Conservation (phyloP, 1,140 invertebrate genomes). For the Danaus plexippus region DNA sequence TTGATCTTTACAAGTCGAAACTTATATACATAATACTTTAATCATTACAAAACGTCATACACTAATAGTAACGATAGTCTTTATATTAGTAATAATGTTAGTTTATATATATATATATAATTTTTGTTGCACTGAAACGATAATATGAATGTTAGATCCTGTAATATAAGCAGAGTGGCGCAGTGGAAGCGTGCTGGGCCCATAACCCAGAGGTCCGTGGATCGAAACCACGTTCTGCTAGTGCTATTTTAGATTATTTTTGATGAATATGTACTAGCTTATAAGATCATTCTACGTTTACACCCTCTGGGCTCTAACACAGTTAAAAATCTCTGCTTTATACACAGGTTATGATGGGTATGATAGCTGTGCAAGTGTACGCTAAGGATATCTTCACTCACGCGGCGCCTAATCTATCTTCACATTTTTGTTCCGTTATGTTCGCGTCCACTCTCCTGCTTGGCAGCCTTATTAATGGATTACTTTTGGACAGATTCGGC, state of each 20-base stretch:
- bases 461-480: constrained; percentile 30
- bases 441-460: constrained; percentile 38
- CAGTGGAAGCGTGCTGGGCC: constrained; percentile 40
- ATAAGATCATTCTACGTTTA: too few relatives aligned
- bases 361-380: constrained; percentile 54
- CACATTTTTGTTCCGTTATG: constrained; percentile 50
- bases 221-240: constrained; percentile 40
- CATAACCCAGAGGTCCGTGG: constrained; percentile 40
- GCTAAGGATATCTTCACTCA: constrained; percentile 44
- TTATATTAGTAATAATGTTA: too few relatives aligned
- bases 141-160: too few relatives aligned
- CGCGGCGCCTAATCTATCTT: constrained; percentile 38
- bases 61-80: too few relatives aligned
- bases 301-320: too few relatives aligned
- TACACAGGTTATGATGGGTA: constrained; percentile 51
- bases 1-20: too few relatives aligned
- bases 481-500: constrained; percentile 45
- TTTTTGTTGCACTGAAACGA: too few relatives aligned
- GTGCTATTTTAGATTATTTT: too few relatives aligned
- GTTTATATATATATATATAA: too few relatives aligned
- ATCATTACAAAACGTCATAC: too few relatives aligned
- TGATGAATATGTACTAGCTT: too few relatives aligned
- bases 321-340: constrained; percentile 7
- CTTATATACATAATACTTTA: too few relatives aligned
- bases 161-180: constrained; percentile 28